phyloP scores from a whole-genome alignment of 1,140 invertebrate species.

The Atta cephalotes region DNA sequence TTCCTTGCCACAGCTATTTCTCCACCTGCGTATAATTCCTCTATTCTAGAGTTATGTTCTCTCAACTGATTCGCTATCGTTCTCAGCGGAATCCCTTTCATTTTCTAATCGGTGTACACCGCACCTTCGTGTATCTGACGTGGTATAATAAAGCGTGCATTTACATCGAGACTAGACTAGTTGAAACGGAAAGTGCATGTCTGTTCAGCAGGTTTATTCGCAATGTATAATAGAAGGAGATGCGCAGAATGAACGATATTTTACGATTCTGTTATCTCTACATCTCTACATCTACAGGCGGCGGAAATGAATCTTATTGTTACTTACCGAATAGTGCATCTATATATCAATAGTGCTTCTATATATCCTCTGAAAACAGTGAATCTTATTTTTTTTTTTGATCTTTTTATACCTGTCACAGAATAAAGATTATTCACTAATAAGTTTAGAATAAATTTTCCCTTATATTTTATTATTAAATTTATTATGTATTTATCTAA shows the following conservation, averaged over 20 bases:
- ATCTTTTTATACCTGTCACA: neutral
- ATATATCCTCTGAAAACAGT: neutral
- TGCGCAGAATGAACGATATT: neutral
- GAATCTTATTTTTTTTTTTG: neutral
- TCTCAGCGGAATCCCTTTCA: slow-evolving; percentile 60
- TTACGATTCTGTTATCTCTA: slow-evolving; percentile 24
- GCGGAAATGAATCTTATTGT: slow-evolving; percentile 21
- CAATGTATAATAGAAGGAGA: neutral
- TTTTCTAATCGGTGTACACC: slow-evolving; percentile 61
- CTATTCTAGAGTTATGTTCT: neutral
- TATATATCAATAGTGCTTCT: no score
- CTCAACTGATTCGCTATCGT: slow-evolving; percentile 40
- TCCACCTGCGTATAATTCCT: neutral
- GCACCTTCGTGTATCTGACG: slow-evolving; percentile 40
- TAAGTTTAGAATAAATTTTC: neutral
- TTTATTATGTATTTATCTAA: neutral
- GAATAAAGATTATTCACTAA: neutral
- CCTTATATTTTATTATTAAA: neutral
- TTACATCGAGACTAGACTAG: slow-evolving; percentile 40
- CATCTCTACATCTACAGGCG: neutral
- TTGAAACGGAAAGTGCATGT: slow-evolving; percentile 64
- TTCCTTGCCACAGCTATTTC: slow-evolving; percentile 22
- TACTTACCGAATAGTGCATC: neutral
- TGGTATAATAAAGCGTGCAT: slow-evolving; percentile 57
- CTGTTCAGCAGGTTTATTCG: slow-evolving; percentile 16